Conservation (phyloP, 2,797 vertebrate species). For the Euthynnus affinis region DNA sequence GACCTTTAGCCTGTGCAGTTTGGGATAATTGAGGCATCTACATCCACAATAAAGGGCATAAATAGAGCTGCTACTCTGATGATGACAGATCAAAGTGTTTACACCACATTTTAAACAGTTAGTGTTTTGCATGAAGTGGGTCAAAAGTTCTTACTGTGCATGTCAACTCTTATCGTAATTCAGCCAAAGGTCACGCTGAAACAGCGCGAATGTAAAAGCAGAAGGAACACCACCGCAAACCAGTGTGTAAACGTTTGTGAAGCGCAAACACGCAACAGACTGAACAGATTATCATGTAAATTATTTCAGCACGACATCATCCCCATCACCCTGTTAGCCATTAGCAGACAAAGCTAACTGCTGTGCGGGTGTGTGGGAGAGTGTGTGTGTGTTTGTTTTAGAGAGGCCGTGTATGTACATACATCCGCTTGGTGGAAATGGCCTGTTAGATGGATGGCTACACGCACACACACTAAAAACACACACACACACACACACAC, state of each 20-base stretch:
- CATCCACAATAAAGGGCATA: not conserved
- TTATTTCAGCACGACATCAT: slow-evolving; percentile 25
- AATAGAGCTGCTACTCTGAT: not conserved
- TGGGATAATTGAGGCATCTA: not conserved
- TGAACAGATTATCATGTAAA: slow-evolving; percentile 41
- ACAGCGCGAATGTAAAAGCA: not conserved
- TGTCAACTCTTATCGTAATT: not conserved
- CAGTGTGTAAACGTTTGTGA: slow-evolving; percentile 12
- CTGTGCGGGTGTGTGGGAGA: slow-evolving; percentile 8
- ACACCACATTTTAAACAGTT: slow-evolving; percentile 7
- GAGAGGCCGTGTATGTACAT: slow-evolving; percentile 60
- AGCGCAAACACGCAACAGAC: not conserved
- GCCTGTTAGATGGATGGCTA: slow-evolving; percentile 49
- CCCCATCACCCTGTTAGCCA: slow-evolving; percentile 6
- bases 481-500: slow-evolving; percentile 41
- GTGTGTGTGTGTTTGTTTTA: slow-evolving; percentile 50
- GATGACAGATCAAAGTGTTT: slow-evolving; percentile 33
- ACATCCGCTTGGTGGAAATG: slow-evolving; percentile 57
- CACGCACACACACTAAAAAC: slow-evolving; percentile 40
- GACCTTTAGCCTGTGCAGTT: slow-evolving; percentile 21
- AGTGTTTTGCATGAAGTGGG: not conserved
- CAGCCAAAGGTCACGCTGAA: not conserved
- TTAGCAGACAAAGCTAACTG: slow-evolving; percentile 19
- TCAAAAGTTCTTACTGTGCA: slow-evolving; percentile 21
- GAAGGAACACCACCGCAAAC: not conserved